Percentiles rank a stretch among this genome's conserved stretches.
phyloP scores from a whole-genome alignment of 2,888 invertebrate genomes.

The Xestia sexstrigata region DNA sequence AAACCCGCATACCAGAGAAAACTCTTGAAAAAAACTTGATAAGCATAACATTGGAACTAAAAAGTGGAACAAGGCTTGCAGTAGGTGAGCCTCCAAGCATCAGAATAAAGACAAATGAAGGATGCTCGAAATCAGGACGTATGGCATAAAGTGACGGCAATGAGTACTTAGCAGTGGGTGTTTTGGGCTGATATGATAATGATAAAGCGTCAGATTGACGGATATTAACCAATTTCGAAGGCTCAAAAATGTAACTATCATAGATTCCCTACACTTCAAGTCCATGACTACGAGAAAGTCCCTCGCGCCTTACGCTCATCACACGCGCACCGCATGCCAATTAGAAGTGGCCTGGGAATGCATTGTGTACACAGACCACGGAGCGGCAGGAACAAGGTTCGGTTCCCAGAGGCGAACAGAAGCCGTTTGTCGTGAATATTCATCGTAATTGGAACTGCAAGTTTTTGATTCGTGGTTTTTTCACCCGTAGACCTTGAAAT shows the following conservation, averaged over 20 bases:
- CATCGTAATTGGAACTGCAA: constrained; percentile 42
- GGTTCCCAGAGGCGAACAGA: constrained; percentile 63
- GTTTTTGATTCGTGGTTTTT: constrained; percentile 5
- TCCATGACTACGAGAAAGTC: constrained; percentile 43
- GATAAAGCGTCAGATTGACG: neutral
- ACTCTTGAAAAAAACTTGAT: neutral
- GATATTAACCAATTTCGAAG: neutral
- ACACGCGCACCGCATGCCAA: constrained; percentile 55
- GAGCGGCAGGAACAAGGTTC: constrained; percentile 59
- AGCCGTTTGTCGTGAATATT: constrained; percentile 56
- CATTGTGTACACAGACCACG: constrained; percentile 70
- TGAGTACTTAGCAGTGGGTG: neutral
- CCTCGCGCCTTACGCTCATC: constrained; percentile 53
- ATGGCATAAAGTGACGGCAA: too few relatives aligned
- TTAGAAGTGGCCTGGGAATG: constrained; percentile 57
- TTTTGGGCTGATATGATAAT: neutral
- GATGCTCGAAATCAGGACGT: neutral
- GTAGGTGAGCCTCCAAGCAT: neutral
- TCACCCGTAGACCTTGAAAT: constrained; percentile 4
- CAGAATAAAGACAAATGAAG: neutral
- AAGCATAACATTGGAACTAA: neutral
- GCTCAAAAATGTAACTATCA: neutral
- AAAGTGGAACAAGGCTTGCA: neutral
- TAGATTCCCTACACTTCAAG: constrained; percentile 18
- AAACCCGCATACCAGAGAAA: neutral